Percentiles rank a stretch among this genome's conserved stretches.
phyloP scores from a whole-genome alignment of 1,140 invertebrate species.

The Stenopsyche tienmushanensis region DNA sequence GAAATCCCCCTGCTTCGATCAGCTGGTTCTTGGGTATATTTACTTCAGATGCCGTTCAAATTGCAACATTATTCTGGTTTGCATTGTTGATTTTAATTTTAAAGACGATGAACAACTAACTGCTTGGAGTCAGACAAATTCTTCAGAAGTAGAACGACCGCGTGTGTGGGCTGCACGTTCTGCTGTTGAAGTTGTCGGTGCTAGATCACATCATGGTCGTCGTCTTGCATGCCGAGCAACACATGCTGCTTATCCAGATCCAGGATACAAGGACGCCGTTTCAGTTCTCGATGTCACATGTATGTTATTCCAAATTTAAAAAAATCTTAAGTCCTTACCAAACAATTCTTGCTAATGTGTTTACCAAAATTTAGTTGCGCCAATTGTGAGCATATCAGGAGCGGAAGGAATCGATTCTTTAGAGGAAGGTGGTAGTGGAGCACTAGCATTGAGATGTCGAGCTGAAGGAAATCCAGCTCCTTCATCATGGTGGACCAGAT shows the following conservation, averaged over 20 bases:
- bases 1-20: conserved; percentile 79
- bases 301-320: conserved; percentile 58
- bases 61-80: no score
- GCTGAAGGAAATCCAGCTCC: conserved; percentile 86
- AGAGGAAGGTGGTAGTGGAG: conserved; percentile 75
- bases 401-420: conserved; percentile 54
- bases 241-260: conserved; percentile 81
- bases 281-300: conserved; percentile 83
- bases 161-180: conserved; percentile 80
- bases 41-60: no score
- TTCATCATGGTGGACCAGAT: conserved; percentile 76
- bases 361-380: conserved; percentile 66
- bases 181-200: conserved; percentile 75
- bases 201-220: conserved; percentile 72
- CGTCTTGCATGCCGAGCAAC: conserved; percentile 76
- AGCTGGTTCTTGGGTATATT: conserved; percentile 77
- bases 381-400: conserved; percentile 71
- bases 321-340: no score
- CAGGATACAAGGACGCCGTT: conserved; percentile 59
- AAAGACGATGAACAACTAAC: conserved; percentile 53
- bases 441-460: conserved; percentile 73
- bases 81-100: conserved; percentile 1
- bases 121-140: conserved; percentile 70
- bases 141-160: conserved; percentile 77
- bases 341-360: background rate